Evolutionary conservation across 2,888 invertebrate genomes (phyloP).

Genomic region (Taphrorychus bicolor): DNA sequence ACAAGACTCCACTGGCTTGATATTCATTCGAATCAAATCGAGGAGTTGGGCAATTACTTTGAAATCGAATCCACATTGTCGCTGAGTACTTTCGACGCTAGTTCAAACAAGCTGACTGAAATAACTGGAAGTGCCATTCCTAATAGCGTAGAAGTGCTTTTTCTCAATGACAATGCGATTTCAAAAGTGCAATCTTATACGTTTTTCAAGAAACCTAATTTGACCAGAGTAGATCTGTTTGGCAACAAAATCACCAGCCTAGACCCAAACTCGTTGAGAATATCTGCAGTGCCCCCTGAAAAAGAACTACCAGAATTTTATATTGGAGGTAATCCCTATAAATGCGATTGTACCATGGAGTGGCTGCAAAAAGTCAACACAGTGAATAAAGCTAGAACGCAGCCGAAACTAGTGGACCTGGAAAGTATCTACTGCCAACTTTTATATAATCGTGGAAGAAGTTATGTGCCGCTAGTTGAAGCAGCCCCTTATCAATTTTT

Average conservation of each 20-base stretch:
- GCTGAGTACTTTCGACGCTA: slow-evolving; percentile 81
- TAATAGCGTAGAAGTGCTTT: slow-evolving; percentile 80
- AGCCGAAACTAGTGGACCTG: slow-evolving; percentile 82
- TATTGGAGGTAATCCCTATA: slow-evolving; percentile 84
- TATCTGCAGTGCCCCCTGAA: slow-evolving; percentile 76
- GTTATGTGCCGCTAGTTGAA: slow-evolving; percentile 77
- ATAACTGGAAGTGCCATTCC: slow-evolving; percentile 84
- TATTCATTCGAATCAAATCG: slow-evolving; percentile 83
- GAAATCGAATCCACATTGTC: slow-evolving; percentile 82
- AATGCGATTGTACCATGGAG: slow-evolving; percentile 91
- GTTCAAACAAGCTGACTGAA: slow-evolving; percentile 81
- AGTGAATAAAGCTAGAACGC: slow-evolving; percentile 76
- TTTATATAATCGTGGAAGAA: slow-evolving; percentile 76
- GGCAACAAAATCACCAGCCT: slow-evolving; percentile 80
- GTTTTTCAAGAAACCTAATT: slow-evolving; percentile 85
- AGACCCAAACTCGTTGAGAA: slow-evolving; percentile 77
- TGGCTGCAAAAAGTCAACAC: slow-evolving; percentile 86
- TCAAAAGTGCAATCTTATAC: slow-evolving; percentile 85
- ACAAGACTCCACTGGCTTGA: slow-evolving; percentile 85
- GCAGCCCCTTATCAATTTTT: slow-evolving; percentile 83
- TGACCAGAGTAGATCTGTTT: slow-evolving; percentile 81
- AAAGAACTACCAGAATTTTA: slow-evolving; percentile 81
- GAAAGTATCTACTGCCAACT: slow-evolving; percentile 84
- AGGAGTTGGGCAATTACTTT: slow-evolving; percentile 83
- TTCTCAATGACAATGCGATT: slow-evolving; percentile 81